Evolutionary conservation across 1,140 invertebrate genomes (phyloP), one percentile per base, ranked within the genome.

Genomic region (Euglossa dilemma): DNA sequence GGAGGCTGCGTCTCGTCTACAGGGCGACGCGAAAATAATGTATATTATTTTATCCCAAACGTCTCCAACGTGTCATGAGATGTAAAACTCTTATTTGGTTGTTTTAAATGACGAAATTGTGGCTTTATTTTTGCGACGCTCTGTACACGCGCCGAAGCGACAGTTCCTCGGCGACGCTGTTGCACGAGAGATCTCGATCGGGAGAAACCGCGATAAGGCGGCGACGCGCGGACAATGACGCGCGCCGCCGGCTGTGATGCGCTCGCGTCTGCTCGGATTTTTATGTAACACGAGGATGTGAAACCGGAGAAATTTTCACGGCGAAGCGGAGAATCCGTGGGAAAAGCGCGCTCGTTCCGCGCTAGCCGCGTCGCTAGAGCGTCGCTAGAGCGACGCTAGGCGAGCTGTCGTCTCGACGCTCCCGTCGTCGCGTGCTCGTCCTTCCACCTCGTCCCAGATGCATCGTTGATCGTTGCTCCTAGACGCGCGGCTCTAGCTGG

Each of bases 211-310:
- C 74, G 66, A 78, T 70, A 74, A 74, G 71, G 20, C 16, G 59
- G 12, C 36, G 64, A 28, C 23, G 12, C 23, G 36, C 14, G 6
- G 23, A 74, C 72, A 45, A 66, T 63, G 61, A 77, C 50, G 75
- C 59, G 75, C 18, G 7, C 16, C 59, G n/a, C 66, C 36, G n/a
- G 54, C 72, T 20, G 52, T 25, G 76, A 63, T 54, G 64, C 57
- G 56, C 69, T 72, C 66, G 70, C 16, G 86, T 89, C 86, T 81
- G 72, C 81, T 81, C 78, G 79, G 85, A 89, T 91, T 89, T 91
- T 90, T 91, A 91, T 87, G 81, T 88, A 91, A 91, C 82, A 87
- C 83, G 61, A 90, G 80, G 74, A 91, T 87, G 88, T 88, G 86
- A 85, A 91, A 87, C 73, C 61, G 72, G 82, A 80, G 86, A 89